Base-by-base conservation (phyloP, 1,140 invertebrate genomes). In the Centruroides sculpturatus region DNA sequence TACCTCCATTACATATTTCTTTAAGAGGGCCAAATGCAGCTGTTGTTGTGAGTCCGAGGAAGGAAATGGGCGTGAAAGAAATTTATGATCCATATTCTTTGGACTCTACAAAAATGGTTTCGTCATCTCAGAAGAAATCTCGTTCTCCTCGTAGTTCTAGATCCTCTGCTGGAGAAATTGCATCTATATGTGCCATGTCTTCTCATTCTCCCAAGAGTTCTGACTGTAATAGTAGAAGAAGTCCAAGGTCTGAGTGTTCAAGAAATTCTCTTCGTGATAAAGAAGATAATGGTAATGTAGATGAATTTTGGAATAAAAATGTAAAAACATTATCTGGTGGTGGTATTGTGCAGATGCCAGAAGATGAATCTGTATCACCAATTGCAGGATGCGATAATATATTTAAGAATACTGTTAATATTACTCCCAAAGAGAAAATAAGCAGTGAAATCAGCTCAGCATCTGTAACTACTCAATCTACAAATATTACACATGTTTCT, bases 1-100 rank as follows among this genome's bases (percentile, higher is more conserved):
- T 93, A 23, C 89, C 90, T 35, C 89, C 89, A 3, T 75, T 93
- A 68, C 89, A 92, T 70, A 92, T 93, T 68, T 89, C 87, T 56
- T 74, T 93, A 55, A 78, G 88, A 63, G 89, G 89, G 8, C 77
- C 86, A 53, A 90, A 90, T 74, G 85, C 86, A 12, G 86, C 85
- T n/a, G 86, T 92, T 47, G 89, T 92, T 56, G 87, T 87, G 41
- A 71, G 68, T 55, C 59, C 64, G 47, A 64, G 64, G 47, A 68
- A 69, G 60, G 69, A 69, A 51, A 68, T 67, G 61, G 41, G 41
- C 41, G 41, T 41, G 41, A 41, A 41, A 41, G 41, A 41, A 41
- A 41, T 41, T 41, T 41, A 41, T 41, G 41, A 41, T 41, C 41
- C 41, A 41, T 41, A 41, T 41, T 41, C 41, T 41, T 41, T 41